Percentiles rank a stretch among this genome's conserved stretches.
Evolutionary conservation across 1,140 invertebrate genomes (phyloP).

Genomic region (Pseudoatta argentina): DNA sequence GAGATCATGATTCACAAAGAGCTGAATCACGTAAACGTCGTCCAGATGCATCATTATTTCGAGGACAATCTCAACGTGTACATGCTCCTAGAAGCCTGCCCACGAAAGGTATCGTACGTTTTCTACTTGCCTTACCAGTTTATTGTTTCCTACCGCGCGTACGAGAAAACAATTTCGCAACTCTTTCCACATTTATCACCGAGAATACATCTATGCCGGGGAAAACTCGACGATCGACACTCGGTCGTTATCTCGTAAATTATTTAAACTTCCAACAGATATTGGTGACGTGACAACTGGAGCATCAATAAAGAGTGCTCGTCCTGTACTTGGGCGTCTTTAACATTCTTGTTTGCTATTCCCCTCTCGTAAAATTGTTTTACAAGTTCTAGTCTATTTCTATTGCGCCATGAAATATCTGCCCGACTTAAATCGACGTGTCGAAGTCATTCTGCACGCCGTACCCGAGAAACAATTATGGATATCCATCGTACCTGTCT

Average conservation of each 20-base stretch:
- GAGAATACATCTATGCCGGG: neutral
- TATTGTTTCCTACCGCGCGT: conserved; percentile 39
- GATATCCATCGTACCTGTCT: neutral
- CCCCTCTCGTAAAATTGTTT: neutral
- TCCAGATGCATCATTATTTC: conserved; percentile 90
- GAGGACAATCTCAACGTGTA: conserved; percentile 92
- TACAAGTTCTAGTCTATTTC: neutral
- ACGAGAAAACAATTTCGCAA: conserved; percentile 62
- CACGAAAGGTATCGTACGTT: conserved; percentile 87
- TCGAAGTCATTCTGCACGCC: conserved; percentile 32
- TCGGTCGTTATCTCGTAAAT: neutral
- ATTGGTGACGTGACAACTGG: neutral
- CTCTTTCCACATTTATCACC: conserved; percentile 17
- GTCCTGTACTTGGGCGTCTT: neutral
- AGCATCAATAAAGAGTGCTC: neutral
- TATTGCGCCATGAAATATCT: neutral
- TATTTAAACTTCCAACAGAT: neutral
- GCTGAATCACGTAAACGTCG: conserved; percentile 90
- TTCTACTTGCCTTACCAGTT: conserved; percentile 37
- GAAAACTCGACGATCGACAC: neutral
- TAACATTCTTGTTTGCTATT: neutral
- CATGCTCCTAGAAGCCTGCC: conserved; percentile 91
- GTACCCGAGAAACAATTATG: conserved; percentile 42
- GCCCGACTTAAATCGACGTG: conserved; percentile 40
- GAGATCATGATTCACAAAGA: conserved; percentile 91